Evolutionary conservation across 2,113 vertebrate genomes (phyloP), one percentile per base, ranked within the genome.

Genomic region (Scytalopus superciliaris): DNA sequence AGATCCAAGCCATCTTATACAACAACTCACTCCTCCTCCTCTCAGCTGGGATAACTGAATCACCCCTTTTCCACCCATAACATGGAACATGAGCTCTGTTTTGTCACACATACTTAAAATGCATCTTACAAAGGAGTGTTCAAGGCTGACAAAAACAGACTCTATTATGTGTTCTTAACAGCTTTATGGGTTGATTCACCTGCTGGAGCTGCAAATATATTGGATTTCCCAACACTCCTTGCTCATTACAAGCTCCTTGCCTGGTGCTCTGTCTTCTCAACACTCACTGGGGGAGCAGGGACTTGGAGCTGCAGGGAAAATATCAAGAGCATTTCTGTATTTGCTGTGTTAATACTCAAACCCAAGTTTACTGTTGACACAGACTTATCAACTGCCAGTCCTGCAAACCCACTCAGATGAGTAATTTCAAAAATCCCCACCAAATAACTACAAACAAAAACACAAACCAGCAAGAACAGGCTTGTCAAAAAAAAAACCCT

Each of bases 371-470:
- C 33, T 23, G 15, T 10, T 57, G 33, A 57, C 55, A 56, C 55
- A n/a, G 56, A n/a, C n/a, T n/a, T 23, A n/a, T n/a, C 56, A 57
- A 14, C 8, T n/a, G 33, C 56, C 56, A 24, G 56, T 24, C n/a
- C 56, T 57, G 56, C 56, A 57, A 57, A 57, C 56, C 56, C 56
- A 57, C 56, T 19, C 57, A 80, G 16, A 28, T 18, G 7, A 92
- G 18, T 7, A 47, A 68, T 9, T 12, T 1, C 52, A 55, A 79
- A 37, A 16, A 2, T 1, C 28, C 14, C 2, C 2, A 15, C 33
- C 28, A 60, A 66, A 30, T 44, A 60, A 45, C 28, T 74, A 62
- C 30, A 55, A 53, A 59, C 17, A 24, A 39, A 52, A 84, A 56
- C 23, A 35, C 35, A 66, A 45, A 45, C 0, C 62, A 73, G 33